phyloP scores from a whole-genome alignment of 2,797 vertebrate species.

The Urophycis tenuis region DNA sequence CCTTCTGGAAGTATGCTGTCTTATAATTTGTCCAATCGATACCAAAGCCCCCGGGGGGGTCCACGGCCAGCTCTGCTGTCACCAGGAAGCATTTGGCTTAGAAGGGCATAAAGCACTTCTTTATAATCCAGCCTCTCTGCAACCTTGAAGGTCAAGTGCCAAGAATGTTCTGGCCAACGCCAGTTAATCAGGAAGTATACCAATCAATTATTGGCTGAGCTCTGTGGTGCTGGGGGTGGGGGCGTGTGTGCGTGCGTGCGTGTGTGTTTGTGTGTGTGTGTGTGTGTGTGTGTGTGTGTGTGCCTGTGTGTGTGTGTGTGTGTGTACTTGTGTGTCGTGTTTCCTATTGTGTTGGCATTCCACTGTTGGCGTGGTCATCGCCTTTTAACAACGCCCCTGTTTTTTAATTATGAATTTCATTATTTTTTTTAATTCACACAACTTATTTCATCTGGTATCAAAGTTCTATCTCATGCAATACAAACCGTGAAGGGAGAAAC shows the following conservation, averaged over 20 bases:
- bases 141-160: slow-evolving; percentile 53
- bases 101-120: slow-evolving; percentile 42
- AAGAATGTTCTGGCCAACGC: slow-evolving; percentile 29
- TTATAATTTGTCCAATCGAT: slow-evolving; percentile 49
- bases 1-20: slow-evolving; percentile 34
- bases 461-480: background rate
- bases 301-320: slow-evolving; percentile 17
- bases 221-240: slow-evolving; percentile 1
- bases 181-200: slow-evolving; percentile 43
- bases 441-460: background rate
- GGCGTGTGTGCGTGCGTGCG: slow-evolving; percentile 16
- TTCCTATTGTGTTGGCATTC: background rate
- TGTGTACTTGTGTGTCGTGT: slow-evolving; percentile 3
- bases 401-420: background rate
- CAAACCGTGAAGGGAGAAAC: no score
- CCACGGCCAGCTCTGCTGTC: slow-evolving; percentile 49
- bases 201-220: slow-evolving; percentile 26
- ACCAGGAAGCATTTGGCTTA: slow-evolving; percentile 35
- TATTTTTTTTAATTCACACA: no score
- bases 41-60: slow-evolving; percentile 47
- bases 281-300: slow-evolving; percentile 2
- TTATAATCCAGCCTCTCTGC: slow-evolving; percentile 37
- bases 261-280: slow-evolving; percentile 10
- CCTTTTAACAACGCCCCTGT: background rate
- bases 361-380: background rate